Base-by-base conservation (phyloP, 1,140 invertebrate genomes). In the Copidosoma floridanum region DNA sequence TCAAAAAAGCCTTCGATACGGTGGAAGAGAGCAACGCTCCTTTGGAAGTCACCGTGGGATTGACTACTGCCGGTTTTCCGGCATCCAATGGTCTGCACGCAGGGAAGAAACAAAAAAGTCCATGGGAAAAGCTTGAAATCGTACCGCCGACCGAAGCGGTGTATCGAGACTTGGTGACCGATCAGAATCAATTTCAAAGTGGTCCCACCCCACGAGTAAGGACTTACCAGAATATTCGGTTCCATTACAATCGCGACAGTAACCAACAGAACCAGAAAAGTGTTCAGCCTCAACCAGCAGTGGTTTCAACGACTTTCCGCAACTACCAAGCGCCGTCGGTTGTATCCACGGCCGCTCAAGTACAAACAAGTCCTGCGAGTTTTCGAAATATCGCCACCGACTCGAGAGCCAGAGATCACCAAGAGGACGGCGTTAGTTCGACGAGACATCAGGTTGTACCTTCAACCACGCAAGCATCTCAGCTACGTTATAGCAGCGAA, bases 21-120 rank as follows among this genome's bases (percentile, higher is more conserved):
- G 63, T 65, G 6, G 65, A 68, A 10, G 51, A 58, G 12, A 65
- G 63, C 10, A 69, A 70, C 35, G 68, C 70, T 1, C 71, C 74
- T 1, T 68, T 65, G 24, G 66, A 71, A 14, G 51, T 74, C 4
- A n/a, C n/a, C n/a, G n/a, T n/a, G n/a, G n/a, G n/a, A n/a, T n/a
- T n/a, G n/a, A n/a, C n/a, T n/a, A n/a, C n/a, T n/a, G n/a, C n/a
- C n/a, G n/a, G 21, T n/a, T 54, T 21, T 18, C 14, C 26, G 46
- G 10, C 2, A 44, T 21, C 11, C 14, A 24, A 24, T 10, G 40
- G 68, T 11, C 18, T n/a, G n/a, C n/a, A n/a, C n/a, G n/a, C n/a
- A n/a, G n/a, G n/a, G n/a, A n/a, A n/a, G n/a, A n/a, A n/a, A n/a
- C n/a, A n/a, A n/a, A n/a, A 66, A 11, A 43, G 61, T 23, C 54